Conservation (phyloP, 1,140 invertebrate species). For the Trinorchestia longiramus region DNA sequence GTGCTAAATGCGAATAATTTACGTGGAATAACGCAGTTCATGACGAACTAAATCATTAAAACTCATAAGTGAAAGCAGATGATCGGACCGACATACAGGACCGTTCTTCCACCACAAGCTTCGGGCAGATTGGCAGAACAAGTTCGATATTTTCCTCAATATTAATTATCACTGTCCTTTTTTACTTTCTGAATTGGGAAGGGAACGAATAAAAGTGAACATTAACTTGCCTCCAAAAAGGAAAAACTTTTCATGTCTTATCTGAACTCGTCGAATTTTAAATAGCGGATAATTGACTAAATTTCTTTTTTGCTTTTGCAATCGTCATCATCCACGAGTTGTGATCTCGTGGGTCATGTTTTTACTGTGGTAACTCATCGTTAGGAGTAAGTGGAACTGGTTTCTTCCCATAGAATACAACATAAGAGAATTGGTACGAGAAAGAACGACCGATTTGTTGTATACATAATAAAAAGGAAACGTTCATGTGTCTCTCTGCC, state of each 20-base stretch:
- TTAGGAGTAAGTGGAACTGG: neutral
- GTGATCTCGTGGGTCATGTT: neutral
- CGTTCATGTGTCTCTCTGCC: neutral
- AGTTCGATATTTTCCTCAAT: neutral
- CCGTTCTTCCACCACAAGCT: neutral
- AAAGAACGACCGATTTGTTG: neutral
- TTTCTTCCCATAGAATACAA: neutral
- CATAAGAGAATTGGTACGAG: neutral
- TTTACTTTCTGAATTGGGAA: neutral
- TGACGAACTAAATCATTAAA: no score
- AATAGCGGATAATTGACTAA: neutral
- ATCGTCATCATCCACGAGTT: neutral
- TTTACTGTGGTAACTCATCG: neutral
- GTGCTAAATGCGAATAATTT: no score
- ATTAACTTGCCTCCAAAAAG: neutral
- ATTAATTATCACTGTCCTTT: neutral
- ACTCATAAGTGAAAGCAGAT: neutral
- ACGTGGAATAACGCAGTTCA: no score
- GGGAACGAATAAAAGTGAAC: neutral
- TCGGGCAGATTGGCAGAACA: neutral
- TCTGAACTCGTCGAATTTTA: neutral
- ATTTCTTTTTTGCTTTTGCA: neutral
- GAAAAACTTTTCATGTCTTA: neutral
- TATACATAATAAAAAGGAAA: neutral
- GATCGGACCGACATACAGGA: neutral